phyloP scores from a whole-genome alignment of 2,113 vertebrate genomes.

The Epinephelus cyanopodus region DNA sequence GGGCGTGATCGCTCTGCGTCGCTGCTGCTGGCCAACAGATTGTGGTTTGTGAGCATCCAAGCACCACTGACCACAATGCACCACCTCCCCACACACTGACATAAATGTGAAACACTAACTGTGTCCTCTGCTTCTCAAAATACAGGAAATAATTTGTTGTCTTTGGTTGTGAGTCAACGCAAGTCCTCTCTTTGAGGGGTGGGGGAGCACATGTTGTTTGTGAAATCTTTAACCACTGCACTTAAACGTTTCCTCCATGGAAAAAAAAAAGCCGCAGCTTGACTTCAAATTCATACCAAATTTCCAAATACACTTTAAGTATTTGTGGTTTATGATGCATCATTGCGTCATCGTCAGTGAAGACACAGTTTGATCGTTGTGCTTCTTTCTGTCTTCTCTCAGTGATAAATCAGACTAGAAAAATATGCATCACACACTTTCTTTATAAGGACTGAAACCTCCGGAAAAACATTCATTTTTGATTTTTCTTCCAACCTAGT shows the following conservation, averaged over 20 bases:
- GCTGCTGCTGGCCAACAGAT: slow-evolving; percentile 40
- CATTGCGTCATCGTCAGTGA: neutral
- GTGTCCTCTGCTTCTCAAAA: slow-evolving; percentile 23
- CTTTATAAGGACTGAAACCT: slow-evolving; percentile 10
- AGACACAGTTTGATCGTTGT: slow-evolving; percentile 34
- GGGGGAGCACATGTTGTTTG: neutral
- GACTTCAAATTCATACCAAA: neutral
- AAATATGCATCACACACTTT: slow-evolving; percentile 9
- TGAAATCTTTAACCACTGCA: neutral
- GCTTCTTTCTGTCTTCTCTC: slow-evolving; percentile 47
- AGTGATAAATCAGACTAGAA: slow-evolving; percentile 26
- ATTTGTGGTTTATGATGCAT: neutral
- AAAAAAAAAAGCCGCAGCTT: neutral
- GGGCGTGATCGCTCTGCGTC: slow-evolving; percentile 16
- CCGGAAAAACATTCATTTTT: slow-evolving; percentile 23
- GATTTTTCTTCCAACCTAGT: neutral
- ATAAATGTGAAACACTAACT: slow-evolving; percentile 27
- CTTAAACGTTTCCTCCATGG: neutral
- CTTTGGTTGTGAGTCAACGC: slow-evolving; percentile 38
- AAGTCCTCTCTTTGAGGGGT: neutral
- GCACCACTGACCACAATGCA: slow-evolving; percentile 46
- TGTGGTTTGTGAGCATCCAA: slow-evolving; percentile 41
- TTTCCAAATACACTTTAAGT: neutral
- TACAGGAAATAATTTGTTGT: slow-evolving; percentile 48
- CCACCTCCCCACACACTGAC: slow-evolving; percentile 10